phyloP scores from a whole-genome alignment of 2,888 invertebrate species.

The Lithophane socia region DNA sequence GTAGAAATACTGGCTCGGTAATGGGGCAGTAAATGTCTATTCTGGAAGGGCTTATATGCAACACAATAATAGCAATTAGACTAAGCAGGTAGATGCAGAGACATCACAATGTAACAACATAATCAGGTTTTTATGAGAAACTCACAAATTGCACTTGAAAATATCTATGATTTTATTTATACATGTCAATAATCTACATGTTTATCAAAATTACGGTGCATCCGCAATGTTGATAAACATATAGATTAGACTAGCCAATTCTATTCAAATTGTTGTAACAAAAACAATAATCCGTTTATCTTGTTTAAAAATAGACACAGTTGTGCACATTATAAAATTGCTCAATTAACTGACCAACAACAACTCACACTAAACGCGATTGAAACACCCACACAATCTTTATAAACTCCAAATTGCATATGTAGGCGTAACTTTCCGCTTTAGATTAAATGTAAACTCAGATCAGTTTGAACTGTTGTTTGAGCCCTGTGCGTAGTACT shows the following conservation, averaged over 20 bases:
- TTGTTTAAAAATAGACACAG: constrained; percentile 49
- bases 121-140: neutral
- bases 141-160: constrained; percentile 3
- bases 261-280: neutral
- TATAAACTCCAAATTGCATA: constrained; percentile 58
- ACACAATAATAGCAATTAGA: neutral
- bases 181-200: neutral
- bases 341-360: constrained; percentile 36
- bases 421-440: constrained; percentile 64
- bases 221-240: neutral
- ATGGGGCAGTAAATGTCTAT: neutral
- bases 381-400: constrained; percentile 49
- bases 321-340: constrained; percentile 45
- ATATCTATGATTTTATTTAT: neutral
- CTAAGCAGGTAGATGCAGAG: neutral
- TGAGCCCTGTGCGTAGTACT: constrained; percentile 36
- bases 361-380: constrained; percentile 32
- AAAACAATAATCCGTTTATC: constrained; percentile 16
- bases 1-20: neutral
- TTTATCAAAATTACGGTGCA: neutral
- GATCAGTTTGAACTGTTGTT: constrained; percentile 27
- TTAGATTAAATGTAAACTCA: constrained; percentile 57
- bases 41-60: neutral
- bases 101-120: neutral
- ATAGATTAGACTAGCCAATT: neutral